Base-by-base conservation (phyloP, 2,888 invertebrate genomes). In the Synanthedon vespiformis region DNA sequence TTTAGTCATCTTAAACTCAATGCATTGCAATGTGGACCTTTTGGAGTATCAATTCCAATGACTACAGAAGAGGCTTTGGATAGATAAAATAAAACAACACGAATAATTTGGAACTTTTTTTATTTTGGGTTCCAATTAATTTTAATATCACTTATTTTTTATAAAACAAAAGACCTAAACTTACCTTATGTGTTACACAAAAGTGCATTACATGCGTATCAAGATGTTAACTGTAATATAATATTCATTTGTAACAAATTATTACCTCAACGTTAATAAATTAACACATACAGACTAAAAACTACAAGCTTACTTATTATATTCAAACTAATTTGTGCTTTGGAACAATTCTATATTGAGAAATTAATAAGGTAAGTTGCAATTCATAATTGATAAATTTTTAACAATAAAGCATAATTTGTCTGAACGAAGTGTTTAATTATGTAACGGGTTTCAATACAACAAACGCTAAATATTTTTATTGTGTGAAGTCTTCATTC, bases 201-300 rank as follows among this genome's bases (percentile, higher is more conserved):
- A 73, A 72, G 74, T 77, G 82, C 81, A 80, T 80, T 77, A 77
- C 73, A 80, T 80, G 80, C 79, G 60, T 48, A 48, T 48, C 12
- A 14, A 18, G 16, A 52, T 51, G 50, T 47, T 14, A 49, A 48
- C 14, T 16, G 50, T 48, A 53, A 58, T 65, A 68, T 67, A 34
- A 34, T 34, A 67, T 67, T 48, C 48, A 48, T 16, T 48, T 48
- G 69, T 67, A 72, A 70, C 65, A 65, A 64, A 61, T 56, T 54
- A 54, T 56, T 57, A 60, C 53, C 62, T 71, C 63, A 75, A 75
- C 72, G 64, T 73, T 65, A 71, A 63, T 77, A 72, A 75, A 74
- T 69, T 72, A 72, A 68, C 70, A 72, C 64, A 70, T 61, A 71
- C 64, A 69, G 61, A 67, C 64, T 58, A 65, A 34, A n/a, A 65